Evolutionary conservation across 2,113 vertebrate genomes (phyloP), one percentile per base, ranked within the genome.

Genomic region (Empidonax alnorum): DNA sequence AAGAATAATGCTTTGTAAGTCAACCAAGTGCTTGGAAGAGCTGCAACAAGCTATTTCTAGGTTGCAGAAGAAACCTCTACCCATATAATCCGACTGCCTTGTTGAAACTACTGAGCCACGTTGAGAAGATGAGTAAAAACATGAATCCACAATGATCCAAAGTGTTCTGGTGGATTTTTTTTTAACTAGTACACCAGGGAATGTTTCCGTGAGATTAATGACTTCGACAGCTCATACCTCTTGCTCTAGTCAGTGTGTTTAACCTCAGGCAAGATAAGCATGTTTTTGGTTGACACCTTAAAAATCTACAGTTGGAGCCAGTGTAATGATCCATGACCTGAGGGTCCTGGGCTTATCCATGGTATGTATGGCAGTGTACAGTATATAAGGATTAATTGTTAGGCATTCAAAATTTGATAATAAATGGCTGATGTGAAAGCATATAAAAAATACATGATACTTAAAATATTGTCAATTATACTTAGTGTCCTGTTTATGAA

Each of bases 71-170:
- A 96, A 96, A 98, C 41, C 98, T 99, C 47, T 99, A 99, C 88
- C 99, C 99, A 0, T 99, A 99, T 90, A 99, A 99, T 79, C 98
- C 99, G 4, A 95, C 97, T 12, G 98, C 99, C 0, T 98, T 99
- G 75, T 67, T 99, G 31, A 99, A 98, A 89, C 98, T 99, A 8
- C 89, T 99, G 37, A 93, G 35, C 52, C 91, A 96, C 4, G 13
- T 98, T 49, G 94, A 98, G 53, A 50, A 37, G 9, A 89, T 94
- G 14, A 94, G 41, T 66, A 81, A 92, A 75, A 73, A 25, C 4
- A 0, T 44, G 59, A 78, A 62, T 35, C 13, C 35, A 24, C 87
- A 61, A 5, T 94, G 63, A 92, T 53, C 41, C 33, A 24, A 72
- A 35, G 33, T n/a, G 47, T 87, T 62, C 21, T 47, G 22, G 59